phyloP scores from a whole-genome alignment of 2,888 invertebrate genomes.

The Molorchus minor region DNA sequence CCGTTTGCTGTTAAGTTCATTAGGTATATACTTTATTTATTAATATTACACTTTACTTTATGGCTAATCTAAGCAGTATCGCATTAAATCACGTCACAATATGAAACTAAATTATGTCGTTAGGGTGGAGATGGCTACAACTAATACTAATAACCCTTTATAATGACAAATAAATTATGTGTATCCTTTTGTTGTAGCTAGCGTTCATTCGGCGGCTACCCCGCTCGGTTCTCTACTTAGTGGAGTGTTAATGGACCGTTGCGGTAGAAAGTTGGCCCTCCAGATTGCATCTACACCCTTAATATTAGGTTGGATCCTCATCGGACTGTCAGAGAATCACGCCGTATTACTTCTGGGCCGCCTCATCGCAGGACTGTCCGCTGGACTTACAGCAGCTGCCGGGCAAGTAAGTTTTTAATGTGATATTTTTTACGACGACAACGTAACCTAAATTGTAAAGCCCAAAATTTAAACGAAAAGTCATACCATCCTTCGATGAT shows the following conservation, averaged over 20 bases:
- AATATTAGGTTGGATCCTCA: constrained; percentile 74
- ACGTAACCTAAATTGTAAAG: too few species aligned
- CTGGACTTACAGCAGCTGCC: constrained; percentile 78
- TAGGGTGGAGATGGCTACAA: not conserved
- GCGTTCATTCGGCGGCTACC: constrained; percentile 81
- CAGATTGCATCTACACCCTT: constrained; percentile 73
- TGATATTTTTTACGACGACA: too few species aligned
- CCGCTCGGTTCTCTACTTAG: constrained; percentile 78
- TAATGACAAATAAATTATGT: too few species aligned
- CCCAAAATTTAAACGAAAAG: not conserved
- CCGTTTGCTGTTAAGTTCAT: too few species aligned
- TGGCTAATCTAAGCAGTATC: too few species aligned
- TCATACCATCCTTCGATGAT: too few species aligned
- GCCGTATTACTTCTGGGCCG: constrained; percentile 71
- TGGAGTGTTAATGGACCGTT: constrained; percentile 75
- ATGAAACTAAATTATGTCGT: too few species aligned
- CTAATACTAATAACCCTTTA: not conserved
- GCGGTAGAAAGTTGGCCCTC: constrained; percentile 73
- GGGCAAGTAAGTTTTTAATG: constrained; percentile 69
- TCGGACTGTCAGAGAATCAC: constrained; percentile 67
- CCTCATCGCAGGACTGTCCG: constrained; percentile 75
- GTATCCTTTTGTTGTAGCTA: constrained; percentile 66
- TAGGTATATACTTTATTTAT: too few species aligned
- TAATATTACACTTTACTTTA: too few species aligned
- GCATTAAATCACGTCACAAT: too few species aligned